Evolutionary conservation across 2,888 invertebrate species (phyloP).

Genomic region (Ischnus inquisitorius): DNA sequence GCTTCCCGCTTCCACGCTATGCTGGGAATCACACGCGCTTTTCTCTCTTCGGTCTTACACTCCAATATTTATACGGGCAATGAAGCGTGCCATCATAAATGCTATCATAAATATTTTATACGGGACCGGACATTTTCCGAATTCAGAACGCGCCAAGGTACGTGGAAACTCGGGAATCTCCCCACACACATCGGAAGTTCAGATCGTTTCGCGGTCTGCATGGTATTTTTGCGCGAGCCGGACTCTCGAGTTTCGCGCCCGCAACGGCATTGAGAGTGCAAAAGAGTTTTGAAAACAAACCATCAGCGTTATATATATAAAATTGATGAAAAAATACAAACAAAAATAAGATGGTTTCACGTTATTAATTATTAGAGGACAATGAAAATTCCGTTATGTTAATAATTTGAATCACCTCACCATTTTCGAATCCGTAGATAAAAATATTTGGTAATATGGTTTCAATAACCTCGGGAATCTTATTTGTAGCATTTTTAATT

Average conservation of each 20-base stretch:
- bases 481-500: neutral
- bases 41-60: constrained; percentile 16
- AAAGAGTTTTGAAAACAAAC: constrained; percentile 4
- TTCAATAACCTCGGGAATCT: neutral
- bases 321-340: neutral
- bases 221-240: constrained; percentile 14
- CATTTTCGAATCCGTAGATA: neutral
- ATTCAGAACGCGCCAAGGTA: constrained; percentile 68
- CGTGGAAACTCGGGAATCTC: constrained; percentile 32
- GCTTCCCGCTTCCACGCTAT: constrained; percentile 14
- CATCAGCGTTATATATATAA: neutral
- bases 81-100: constrained; percentile 74
- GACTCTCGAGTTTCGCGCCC: constrained; percentile 3
- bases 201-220: constrained; percentile 22
- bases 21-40: constrained; percentile 44
- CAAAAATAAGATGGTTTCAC: neutral
- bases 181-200: constrained; percentile 26
- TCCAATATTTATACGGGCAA: constrained; percentile 75
- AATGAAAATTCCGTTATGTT: neutral
- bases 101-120: constrained; percentile 75
- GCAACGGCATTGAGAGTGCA: neutral
- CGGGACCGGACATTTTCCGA: constrained; percentile 69
- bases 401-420: neutral
- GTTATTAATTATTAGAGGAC: neutral
- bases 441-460: neutral